These are phyloP conservation scores for Vultur gryphus DNA, from an alignment of 2,797 vertebrate genomes.

Conservation along the genomic window DNA sequence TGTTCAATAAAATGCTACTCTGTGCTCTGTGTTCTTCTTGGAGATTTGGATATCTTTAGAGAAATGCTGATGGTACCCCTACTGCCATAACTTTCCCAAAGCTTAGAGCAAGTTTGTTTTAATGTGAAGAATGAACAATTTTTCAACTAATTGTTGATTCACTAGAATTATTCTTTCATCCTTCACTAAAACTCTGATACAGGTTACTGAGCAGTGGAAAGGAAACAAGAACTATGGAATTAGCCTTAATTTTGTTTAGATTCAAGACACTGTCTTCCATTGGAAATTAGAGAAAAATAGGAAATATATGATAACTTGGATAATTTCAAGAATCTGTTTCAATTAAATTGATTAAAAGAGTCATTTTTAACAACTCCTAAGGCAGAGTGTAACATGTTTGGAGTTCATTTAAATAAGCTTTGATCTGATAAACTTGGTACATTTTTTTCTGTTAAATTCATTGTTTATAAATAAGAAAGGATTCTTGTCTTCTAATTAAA, in stretches of 20 bases:
- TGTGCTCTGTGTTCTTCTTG: not conserved
- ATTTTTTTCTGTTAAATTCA: not conserved
- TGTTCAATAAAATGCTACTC: not conserved
- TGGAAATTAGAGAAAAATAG: not conserved
- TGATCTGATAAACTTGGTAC: not conserved
- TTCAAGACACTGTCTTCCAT: not conserved
- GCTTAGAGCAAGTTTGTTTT: not conserved
- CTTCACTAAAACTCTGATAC: not conserved
- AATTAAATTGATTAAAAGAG: not conserved
- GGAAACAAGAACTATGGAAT: not conserved
- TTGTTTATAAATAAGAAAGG: not conserved
- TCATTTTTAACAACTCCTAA: not conserved
- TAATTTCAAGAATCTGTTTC: not conserved
- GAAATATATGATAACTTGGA: not conserved
- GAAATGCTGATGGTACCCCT: not conserved
- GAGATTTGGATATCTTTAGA: not conserved
- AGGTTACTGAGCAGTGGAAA: not conserved
- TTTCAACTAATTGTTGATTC: not conserved
- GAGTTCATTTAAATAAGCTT: not conserved
- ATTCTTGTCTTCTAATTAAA: not conserved
- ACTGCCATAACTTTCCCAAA: not conserved
- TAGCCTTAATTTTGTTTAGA: not conserved
- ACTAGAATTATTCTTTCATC: not conserved
- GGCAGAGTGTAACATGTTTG: not conserved
- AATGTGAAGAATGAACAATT: not conserved